phyloP scores from a whole-genome alignment of 2,113 vertebrate species.

The Saimiri boliviensis region DNA sequence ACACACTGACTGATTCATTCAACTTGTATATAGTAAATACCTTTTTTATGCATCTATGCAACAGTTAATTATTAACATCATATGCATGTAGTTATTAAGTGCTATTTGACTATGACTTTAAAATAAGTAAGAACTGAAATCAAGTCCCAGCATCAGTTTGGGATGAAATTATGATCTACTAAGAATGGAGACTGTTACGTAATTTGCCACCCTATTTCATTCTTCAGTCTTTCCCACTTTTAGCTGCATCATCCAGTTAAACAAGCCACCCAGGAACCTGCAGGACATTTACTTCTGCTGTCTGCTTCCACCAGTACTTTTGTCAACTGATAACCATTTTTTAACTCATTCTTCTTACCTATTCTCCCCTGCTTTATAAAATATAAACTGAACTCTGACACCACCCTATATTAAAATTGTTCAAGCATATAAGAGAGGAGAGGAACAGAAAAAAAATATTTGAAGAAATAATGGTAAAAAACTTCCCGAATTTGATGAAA shows the following conservation, averaged over 20 bases:
- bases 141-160: background rate
- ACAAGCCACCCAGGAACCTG: background rate
- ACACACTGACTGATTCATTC: background rate
- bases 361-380: background rate
- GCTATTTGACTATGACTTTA: background rate
- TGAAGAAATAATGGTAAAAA: background rate
- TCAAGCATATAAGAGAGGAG: background rate
- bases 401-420: background rate
- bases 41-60: background rate
- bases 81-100: background rate
- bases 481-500: background rate
- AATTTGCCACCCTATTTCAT: background rate
- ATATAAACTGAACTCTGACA: background rate
- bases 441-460: background rate
- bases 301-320: background rate
- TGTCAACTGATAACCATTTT: background rate
- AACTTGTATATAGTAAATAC: background rate
- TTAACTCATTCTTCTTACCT: background rate
- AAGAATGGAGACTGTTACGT: background rate
- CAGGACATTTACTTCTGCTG: background rate
- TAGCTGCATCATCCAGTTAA: background rate
- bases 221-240: background rate
- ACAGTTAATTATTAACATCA: background rate
- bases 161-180: conserved; percentile 3
- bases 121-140: conserved; percentile 11